Evolutionary conservation across 2,113 vertebrate genomes (phyloP).

Genomic region (Phaethornis superciliosus): DNA sequence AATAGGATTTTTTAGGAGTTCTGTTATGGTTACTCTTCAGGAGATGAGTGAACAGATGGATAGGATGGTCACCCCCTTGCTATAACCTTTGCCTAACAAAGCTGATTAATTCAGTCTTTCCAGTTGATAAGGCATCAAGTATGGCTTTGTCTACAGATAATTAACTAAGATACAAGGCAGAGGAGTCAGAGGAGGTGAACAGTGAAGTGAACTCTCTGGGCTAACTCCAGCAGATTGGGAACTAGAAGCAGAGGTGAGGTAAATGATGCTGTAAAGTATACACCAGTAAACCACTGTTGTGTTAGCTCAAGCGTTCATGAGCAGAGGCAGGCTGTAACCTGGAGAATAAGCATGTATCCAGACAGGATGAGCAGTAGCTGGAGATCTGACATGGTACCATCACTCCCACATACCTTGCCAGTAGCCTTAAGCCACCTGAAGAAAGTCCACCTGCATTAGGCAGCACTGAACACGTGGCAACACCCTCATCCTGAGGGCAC

Average conservation of each 20-base stretch:
- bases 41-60: conserved; percentile 49
- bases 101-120: conserved; percentile 60
- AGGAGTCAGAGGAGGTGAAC: conserved; percentile 2
- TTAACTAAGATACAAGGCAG: conserved; percentile 39
- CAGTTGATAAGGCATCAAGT: conserved; percentile 52
- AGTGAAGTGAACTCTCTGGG: conserved; percentile 6
- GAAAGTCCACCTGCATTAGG: not conserved
- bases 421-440: not conserved
- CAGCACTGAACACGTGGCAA: accelerated
- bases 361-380: not conserved
- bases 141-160: conserved; percentile 52
- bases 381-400: not conserved
- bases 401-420: not conserved
- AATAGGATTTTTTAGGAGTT: conserved; percentile 66
- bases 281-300: not conserved
- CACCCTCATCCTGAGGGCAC: not conserved
- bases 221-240: not conserved
- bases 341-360: not conserved
- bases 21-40: conserved; percentile 39
- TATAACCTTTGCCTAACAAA: conserved; percentile 65
- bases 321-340: not conserved
- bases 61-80: conserved; percentile 22
- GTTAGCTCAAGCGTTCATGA: accelerated
- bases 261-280: not conserved
- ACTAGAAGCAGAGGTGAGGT: conserved; percentile 5